Percentiles rank a stretch among this genome's conserved stretches.
These are phyloP conservation scores for Poecile montanus DNA, from an alignment of 2,797 vertebrate genomes.

Conservation along the genomic window DNA sequence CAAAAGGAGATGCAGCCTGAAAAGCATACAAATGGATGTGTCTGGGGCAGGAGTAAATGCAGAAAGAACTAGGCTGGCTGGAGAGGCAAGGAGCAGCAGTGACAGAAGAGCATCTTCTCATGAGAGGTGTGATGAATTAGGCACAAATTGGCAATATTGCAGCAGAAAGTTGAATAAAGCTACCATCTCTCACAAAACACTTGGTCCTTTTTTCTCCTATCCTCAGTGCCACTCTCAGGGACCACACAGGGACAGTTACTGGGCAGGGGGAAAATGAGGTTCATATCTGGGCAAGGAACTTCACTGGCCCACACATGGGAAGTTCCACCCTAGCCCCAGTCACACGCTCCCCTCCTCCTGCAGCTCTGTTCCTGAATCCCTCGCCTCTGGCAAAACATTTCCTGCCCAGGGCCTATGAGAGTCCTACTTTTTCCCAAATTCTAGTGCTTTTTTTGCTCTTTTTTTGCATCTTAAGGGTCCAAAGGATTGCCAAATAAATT, in stretches of 20 bases:
- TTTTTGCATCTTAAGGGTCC: neutral
- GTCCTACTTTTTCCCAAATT: neutral
- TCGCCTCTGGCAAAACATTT: neutral
- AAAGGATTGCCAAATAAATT: neutral
- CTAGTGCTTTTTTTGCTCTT: neutral
- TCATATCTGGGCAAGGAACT: neutral
- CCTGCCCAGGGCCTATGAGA: neutral
- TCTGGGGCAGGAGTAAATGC: neutral
- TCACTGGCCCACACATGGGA: neutral
- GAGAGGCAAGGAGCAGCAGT: neutral
- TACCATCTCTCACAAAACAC: neutral
- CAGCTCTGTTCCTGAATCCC: neutral
- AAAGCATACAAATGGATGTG: neutral
- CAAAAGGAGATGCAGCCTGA: neutral
- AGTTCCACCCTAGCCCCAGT: neutral
- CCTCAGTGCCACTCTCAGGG: neutral
- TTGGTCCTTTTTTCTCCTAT: neutral
- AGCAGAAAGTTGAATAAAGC: neutral
- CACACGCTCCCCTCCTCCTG: neutral
- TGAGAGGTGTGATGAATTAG: neutral
- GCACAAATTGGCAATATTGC: neutral
- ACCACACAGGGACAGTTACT: neutral
- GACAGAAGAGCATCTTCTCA: neutral
- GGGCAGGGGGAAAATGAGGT: accelerated
- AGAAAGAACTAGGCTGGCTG: neutral